Base-by-base conservation (phyloP, 2,113 vertebrate genomes). In the Monarcha castaneiventris region DNA sequence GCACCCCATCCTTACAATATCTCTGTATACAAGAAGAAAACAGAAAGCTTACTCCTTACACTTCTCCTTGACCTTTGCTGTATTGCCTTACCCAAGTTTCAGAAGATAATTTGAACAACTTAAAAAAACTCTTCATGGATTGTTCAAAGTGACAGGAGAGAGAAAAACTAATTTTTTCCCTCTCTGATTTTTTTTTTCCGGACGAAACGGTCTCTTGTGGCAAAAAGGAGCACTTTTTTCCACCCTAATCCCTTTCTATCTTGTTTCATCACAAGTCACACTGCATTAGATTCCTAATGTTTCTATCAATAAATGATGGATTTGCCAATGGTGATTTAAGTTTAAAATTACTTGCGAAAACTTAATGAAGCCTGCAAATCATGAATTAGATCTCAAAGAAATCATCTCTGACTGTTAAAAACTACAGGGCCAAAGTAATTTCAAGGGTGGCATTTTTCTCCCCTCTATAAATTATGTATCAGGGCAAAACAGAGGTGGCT, bases 241-340 rank as follows among this genome's bases (percentile, higher is more conserved):
- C 46, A 76, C 35, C 46, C 21, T 81, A 21, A 23, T 84, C 59
- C 85, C 44, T 92, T 94, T 81, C 68, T 95, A 41, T 94, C 80
- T 89, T 91, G 39, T 95, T 95, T 88, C 86, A 96, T 96, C 84
- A 74, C 51, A 67, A 87, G 93, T 79, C 94, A 96, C 69, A 33
- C 72, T 94, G 81, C 52, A 84, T 93, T 94, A 89, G 78, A 92
- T 58, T 58, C 76, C 44, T 96, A 91, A 97, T 93, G 92, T 93
- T 96, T 96, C 90, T 93, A 69, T 97, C 97, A 97, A 96, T 97
- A 97, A 96, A 93, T 95, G 81, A 97, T 97, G 89, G 76, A 96
- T 97, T 96, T 96, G 72, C 81, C 73, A 88, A 75, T 87, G 86
- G 87, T 96, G 95, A 94, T 96, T 94, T 87, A 92, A 97, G 93